Evolutionary conservation across 2,888 invertebrate species (phyloP).

Genomic region (Oxytorus armatus): DNA sequence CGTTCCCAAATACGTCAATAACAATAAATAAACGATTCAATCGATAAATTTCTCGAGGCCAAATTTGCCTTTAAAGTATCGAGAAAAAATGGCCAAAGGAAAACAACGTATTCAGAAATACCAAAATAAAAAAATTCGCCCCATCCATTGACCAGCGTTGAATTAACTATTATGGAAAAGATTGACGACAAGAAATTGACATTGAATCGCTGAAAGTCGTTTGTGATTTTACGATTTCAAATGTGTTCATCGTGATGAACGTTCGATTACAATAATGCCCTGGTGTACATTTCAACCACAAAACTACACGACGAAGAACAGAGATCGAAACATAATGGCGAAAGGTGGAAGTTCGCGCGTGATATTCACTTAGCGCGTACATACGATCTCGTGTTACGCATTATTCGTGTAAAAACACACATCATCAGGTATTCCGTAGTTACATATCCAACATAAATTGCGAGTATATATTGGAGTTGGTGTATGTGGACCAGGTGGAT

Average conservation of each 20-base stretch:
- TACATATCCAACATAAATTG: background rate
- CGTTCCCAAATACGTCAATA: constrained; percentile 10
- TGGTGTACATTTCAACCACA: too few relatives aligned
- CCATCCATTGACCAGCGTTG: background rate
- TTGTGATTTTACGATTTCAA: constrained; percentile 3
- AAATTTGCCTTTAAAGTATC: constrained; percentile 29
- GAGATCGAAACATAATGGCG: too few relatives aligned
- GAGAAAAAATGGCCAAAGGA: background rate
- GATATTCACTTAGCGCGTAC: background rate
- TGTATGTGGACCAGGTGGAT: constrained; percentile 42
- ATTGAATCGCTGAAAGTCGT: background rate
- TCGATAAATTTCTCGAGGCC: constrained; percentile 30
- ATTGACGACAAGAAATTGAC: background rate
- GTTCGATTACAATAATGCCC: constrained; percentile 13
- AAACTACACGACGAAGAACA: too few relatives aligned
- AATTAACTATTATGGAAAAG: background rate
- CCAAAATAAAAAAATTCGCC: constrained; percentile 14
- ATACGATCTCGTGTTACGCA: background rate
- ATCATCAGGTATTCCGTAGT: background rate
- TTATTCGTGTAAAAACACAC: constrained; percentile 10
- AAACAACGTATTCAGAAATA: constrained; percentile 4
- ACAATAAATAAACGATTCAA: constrained; percentile 26
- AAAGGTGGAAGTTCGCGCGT: too few relatives aligned
- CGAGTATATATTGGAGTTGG: background rate
- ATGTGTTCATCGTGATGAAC: constrained; percentile 9